Evolutionary conservation across 2,888 invertebrate species (phyloP), one percentile per base, ranked within the genome.

Genomic region (Macrophya annulata): DNA sequence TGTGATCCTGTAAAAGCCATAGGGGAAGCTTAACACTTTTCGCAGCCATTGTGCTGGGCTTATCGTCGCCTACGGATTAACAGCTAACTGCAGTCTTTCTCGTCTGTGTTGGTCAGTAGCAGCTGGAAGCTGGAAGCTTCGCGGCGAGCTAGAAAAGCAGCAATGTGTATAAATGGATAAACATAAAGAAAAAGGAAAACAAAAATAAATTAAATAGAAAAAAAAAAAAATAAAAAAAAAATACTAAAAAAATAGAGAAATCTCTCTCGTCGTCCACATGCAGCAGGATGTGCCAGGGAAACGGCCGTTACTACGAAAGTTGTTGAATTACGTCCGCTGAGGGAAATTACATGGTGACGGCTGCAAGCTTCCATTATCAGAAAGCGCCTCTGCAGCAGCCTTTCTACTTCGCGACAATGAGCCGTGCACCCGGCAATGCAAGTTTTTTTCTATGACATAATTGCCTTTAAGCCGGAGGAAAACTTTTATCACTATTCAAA

Each of bases 401-500:
- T 59, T 81, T 81, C 21, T 81, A 12, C 81, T 59, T 43, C 15
- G 40, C 62, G 59, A 81, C 85, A 84, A 87, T 85, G 74, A 88
- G 71, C 87, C 86, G 86, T 85, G 84, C 86, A 43, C 12, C 62
- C 43, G 51, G 59, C 59, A 43, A 62, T 81, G 21, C 59, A 62
- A 62, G 43, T 62, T 62, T 81, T 77, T 81, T 81, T 72, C 51
- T 62, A 59, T 81, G 31, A 48, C 77, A 37, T 81, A 81, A 81
- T 81, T 81, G 62, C 59, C 81, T 59, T 81, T 59, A 40, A 62
- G 43, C 83, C n/a, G n/a, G 79, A 45, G 62, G 85, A 48, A 74
- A 71, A 71, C 51, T 40, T 77, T 82, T 83, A n/a, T 76, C 82
- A 37, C 79, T 84, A 85, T 88, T 91, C 90, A 76, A 90, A 89